phyloP scores from a whole-genome alignment of 2,888 invertebrate species.

The Meliscaeva auricollis region DNA sequence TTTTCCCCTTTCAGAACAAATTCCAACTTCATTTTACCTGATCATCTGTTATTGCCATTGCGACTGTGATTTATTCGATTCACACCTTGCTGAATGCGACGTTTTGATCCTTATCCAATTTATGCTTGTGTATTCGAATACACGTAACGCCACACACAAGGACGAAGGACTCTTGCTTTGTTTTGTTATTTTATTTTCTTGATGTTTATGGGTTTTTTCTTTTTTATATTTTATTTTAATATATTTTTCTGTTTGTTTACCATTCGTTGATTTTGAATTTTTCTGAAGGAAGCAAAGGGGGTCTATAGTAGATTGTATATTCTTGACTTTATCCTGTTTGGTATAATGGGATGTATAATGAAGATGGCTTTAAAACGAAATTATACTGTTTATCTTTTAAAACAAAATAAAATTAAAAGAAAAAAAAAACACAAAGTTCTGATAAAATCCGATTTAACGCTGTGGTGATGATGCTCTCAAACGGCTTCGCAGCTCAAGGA shows the following conservation, averaged over 20 bases:
- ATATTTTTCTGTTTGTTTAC: too few species aligned
- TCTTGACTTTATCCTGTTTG: not conserved
- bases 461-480: too few species aligned
- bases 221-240: constrained; percentile 46
- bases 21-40: not conserved
- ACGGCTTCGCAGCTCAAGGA: too few species aligned
- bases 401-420: not conserved
- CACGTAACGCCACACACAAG: constrained; percentile 19
- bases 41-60: not conserved
- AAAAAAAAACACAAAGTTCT: constrained; percentile 45
- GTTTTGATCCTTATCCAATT: constrained; percentile 56
- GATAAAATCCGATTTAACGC: too few species aligned
- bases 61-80: constrained; percentile 63
- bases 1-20: too few species aligned
- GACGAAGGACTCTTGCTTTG: constrained; percentile 6
- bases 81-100: constrained; percentile 49
- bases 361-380: constrained; percentile 57
- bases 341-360: constrained; percentile 48
- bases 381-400: constrained; percentile 67
- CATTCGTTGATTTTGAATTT: too few species aligned
- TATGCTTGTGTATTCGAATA: constrained; percentile 37
- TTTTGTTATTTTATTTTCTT: not conserved
- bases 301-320: constrained; percentile 2
- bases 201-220: constrained; percentile 49
- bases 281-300: not conserved